Evolutionary conservation across 2,888 invertebrate genomes (phyloP), one percentile per base, ranked within the genome.

Genomic region (Drosophila mimetica): DNA sequence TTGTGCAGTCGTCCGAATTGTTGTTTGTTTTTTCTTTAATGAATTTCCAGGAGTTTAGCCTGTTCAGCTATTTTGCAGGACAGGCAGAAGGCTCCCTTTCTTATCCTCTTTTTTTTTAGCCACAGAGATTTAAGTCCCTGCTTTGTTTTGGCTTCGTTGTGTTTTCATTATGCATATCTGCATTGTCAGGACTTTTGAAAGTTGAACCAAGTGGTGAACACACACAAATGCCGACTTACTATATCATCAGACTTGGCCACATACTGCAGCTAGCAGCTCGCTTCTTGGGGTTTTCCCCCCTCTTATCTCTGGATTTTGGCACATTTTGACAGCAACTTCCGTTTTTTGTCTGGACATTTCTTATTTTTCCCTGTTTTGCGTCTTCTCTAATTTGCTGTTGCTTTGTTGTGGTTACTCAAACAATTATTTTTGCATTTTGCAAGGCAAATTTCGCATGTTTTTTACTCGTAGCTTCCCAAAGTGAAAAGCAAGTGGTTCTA

Each of bases 371-470:
- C 25, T 16, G 22, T 7, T 44, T 42, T 50, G n/a, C 37, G 32
- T 44, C 57, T 39, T 64, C 58, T 71, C 39, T 69, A 77, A 77
- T 80, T 77, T 80, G 46, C 42, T 47, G 34, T 57, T 39, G 18
- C 71, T 80, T 74, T 80, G 77, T 64, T 77, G 80, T 71, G 77
- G 77, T 69, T 71, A 46, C 65, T 69, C 52, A 63, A 80, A 63
- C 77, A 77, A 77, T 80, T 77, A 77, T 80, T 80, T 74, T 58
- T 69, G 65, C 80, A 77, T 80, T 77, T 67, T 74, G 54, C 65
- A 59, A 54, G 59, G 52, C 61, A 63, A 59, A 57, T 59, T 50
- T 30, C 34, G 1, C n/a, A n/a, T n/a, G 9, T 22, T 41, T 47
- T 51, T 51, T 54, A 13, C 22, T 7, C 36, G 13, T 28, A 14